Base-by-base conservation (phyloP, 2,797 vertebrate genomes). In the Nasua narica region DNA sequence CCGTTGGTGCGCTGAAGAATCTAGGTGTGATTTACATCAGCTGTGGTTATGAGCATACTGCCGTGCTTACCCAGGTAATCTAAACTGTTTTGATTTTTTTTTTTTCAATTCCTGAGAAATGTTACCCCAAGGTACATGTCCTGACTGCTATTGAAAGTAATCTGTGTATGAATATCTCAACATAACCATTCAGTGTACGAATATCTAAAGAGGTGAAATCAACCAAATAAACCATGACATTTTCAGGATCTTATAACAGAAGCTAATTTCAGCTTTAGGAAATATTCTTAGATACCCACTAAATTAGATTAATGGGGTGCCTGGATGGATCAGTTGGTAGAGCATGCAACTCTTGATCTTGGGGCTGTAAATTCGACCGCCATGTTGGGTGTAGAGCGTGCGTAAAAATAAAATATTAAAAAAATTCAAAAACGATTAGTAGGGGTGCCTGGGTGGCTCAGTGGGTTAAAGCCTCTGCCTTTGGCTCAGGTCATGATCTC, bases 21-120 rank as follows among this genome's bases (percentile, higher is more conserved):
- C 99, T 99, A 92, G 99, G 99, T 96, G 99, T 99, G 79, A 99
- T 99, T 97, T 99, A 99, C 91, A 99, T 99, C 98, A 99, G 99
- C 98, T 99, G 99, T 98, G 99, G 99, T 85, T 99, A 99, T 72
- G 99, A 99, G 37, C 99, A 99, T 89, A 99, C 99, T 0, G 99
- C 99, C 29, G 99, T 99, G n/a, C 98, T 99, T 83, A 99, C 99
- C 60, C 99, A 99, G 99, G 99, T 99, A 99, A 95, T 52, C 19
- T 16, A 48, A 70, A 74, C 69, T 5, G 15, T 91, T 84, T 40
- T 72, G 12, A 56, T 48, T 27, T 40, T 74, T 72, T 54, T n/a
- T 62, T n/a, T 84, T 37, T 43, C 4, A 93, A 48, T 52, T 15
- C 23, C 23, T 16, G 5, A 81, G 48, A 77, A 91, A 40, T 48